Evolutionary conservation across 2,797 vertebrate species (phyloP).

Genomic region (Glyptemys insculpta): DNA sequence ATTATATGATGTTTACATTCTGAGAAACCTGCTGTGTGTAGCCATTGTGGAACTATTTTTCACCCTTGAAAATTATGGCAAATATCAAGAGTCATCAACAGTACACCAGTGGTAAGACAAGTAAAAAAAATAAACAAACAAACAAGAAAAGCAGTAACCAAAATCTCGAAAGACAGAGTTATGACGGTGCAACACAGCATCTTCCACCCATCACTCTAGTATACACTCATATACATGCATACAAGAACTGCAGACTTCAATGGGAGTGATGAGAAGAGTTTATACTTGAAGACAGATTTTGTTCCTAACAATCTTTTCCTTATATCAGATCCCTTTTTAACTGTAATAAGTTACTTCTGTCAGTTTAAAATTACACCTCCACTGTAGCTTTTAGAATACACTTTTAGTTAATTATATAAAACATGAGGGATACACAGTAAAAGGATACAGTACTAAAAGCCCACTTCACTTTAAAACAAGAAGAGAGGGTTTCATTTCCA

Average conservation of each 20-base stretch:
- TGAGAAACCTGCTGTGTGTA: neutral
- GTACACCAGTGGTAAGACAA: neutral
- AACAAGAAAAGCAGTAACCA: neutral
- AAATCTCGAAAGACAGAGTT: neutral
- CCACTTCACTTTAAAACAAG: neutral
- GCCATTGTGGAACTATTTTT: neutral
- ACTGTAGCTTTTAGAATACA: neutral
- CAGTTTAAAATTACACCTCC: neutral
- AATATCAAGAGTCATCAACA: neutral
- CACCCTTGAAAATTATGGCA: neutral
- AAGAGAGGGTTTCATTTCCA: neutral
- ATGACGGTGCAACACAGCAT: rapidly evolving
- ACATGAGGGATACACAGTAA: neutral
- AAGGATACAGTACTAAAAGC: neutral
- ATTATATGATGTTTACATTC: neutral
- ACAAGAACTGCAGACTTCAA: neutral
- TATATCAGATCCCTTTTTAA: neutral
- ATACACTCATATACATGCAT: neutral
- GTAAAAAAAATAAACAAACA: neutral
- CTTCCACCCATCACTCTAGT: neutral
- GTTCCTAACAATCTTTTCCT: neutral
- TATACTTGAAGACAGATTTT: neutral
- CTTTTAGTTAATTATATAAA: neutral
- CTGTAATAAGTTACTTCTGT: neutral
- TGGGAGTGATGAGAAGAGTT: too few species aligned